These are phyloP conservation scores for Crocidura indochinensis DNA, from an alignment of 2,797 vertebrate genomes.

Conservation along the genomic window DNA sequence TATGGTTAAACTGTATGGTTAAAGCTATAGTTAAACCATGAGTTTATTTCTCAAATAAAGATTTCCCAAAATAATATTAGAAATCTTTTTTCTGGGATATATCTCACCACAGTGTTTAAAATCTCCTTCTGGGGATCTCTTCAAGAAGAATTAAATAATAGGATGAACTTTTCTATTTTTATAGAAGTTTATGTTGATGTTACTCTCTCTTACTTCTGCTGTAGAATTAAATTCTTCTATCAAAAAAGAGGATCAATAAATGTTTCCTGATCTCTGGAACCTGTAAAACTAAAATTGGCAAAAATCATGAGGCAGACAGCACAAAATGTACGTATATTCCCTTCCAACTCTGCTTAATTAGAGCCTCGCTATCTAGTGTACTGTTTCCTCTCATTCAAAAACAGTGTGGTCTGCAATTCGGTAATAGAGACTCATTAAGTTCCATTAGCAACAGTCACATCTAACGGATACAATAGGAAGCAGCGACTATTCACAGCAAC, in stretches of 20 bases:
- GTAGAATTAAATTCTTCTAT: slow-evolving; percentile 70
- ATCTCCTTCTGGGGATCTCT: slow-evolving; percentile 11
- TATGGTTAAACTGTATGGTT: neutral
- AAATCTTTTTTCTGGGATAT: neutral
- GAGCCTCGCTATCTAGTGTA: slow-evolving; percentile 57
- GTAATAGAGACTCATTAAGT: slow-evolving; percentile 84
- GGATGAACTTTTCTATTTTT: slow-evolving; percentile 38
- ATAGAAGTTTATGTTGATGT: neutral
- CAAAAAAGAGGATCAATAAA: slow-evolving; percentile 63
- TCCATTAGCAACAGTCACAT: slow-evolving; percentile 79
- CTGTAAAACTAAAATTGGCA: slow-evolving; percentile 54
- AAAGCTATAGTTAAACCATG: neutral
- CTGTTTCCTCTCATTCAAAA: slow-evolving; percentile 83
- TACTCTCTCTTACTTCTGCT: slow-evolving; percentile 41
- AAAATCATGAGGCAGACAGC: slow-evolving; percentile 26
- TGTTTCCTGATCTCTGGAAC: slow-evolving; percentile 70
- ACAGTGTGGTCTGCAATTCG: slow-evolving; percentile 60
- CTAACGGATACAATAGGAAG: slow-evolving; percentile 70
- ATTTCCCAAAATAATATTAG: neutral
- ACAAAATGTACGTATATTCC: slow-evolving; percentile 64
- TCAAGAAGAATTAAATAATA: slow-evolving; percentile 43
- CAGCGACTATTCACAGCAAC: slow-evolving; percentile 70
- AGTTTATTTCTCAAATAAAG: neutral
- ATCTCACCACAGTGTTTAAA: neutral
- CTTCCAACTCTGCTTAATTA: slow-evolving; percentile 81